Evolutionary conservation across 2,888 invertebrate genomes (phyloP).

Genomic region (Aspidiotus destructor): DNA sequence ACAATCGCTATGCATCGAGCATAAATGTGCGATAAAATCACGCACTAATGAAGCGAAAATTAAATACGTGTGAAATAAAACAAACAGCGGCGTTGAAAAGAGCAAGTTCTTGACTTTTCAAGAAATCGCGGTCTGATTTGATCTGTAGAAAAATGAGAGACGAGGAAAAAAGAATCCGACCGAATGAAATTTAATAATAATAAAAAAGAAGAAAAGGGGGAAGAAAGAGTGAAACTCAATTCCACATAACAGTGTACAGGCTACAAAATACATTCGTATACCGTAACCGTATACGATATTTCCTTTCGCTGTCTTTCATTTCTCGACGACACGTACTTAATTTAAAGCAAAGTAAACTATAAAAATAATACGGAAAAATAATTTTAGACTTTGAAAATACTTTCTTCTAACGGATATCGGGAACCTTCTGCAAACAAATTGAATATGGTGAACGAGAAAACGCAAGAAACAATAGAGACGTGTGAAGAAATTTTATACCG

Average conservation of each 20-base stretch:
- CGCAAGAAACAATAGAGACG: slow-evolving; percentile 27
- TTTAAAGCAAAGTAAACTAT: slow-evolving; percentile 30
- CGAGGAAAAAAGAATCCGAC: background rate
- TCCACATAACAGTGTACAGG: too few species aligned
- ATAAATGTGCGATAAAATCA: slow-evolving; percentile 11
- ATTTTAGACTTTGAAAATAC: slow-evolving; percentile 28
- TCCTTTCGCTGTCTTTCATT: background rate
- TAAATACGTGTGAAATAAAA: slow-evolving; percentile 28
- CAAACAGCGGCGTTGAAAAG: slow-evolving; percentile 16
- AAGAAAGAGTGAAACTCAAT: background rate
- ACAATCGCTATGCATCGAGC: too few species aligned
- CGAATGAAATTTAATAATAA: slow-evolving; percentile 30
- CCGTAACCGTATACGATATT: background rate
- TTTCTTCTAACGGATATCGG: slow-evolving; percentile 21
- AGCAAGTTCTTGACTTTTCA: background rate
- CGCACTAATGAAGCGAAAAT: slow-evolving; percentile 20
- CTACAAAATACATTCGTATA: background rate
- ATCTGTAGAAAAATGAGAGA: background rate
- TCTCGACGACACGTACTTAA: slow-evolving; percentile 29
- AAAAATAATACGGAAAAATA: slow-evolving; percentile 31
- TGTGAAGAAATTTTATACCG: slow-evolving; percentile 30
- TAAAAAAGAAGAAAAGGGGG: background rate
- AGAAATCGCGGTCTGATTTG: background rate
- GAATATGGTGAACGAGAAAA: slow-evolving; percentile 20
- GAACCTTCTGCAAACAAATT: slow-evolving; percentile 29